Base-by-base conservation (phyloP, 1,140 invertebrate species). In the Heliconius nattereri region DNA sequence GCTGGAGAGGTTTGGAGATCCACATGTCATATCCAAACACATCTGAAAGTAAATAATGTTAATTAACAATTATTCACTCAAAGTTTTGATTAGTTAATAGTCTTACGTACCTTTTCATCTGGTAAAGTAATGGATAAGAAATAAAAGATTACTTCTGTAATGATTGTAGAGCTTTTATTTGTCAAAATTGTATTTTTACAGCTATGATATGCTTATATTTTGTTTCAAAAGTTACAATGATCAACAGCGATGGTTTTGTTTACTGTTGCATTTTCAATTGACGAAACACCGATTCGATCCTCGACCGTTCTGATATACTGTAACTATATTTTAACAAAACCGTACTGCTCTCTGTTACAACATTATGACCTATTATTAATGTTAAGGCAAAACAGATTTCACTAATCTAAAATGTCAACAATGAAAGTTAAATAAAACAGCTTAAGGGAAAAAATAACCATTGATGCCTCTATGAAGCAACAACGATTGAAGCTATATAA, bases 141-240 rank as follows among this genome's bases (percentile, higher is more conserved):
- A 89, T 89, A 82, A 92, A 92, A 90, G 75, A 89, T 84, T 84
- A 83, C 78, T 87, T 88, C 81, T 89, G 89, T 92, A 93, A 94
- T 94, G 94, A 95, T 95, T 96, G 94, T 95, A 96, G 95, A 95
- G 93, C 94, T 95, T 96, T 96, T 96, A 95, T 96, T 96, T 96
- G 95, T 96, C 95, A 96, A 96, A 96, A 96, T 95, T 95, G 95
- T 95, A 94, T 95, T 95, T 95, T 97, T 97, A 97, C 96, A 97
- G 96, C 96, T 97, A 97, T 97, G 96, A 97, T 97, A 97, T 97
- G 96, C 97, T 97, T 97, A 96, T 96, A 96, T 96, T n/a, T 96
- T 96, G 95, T 96, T 96, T 96, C 95, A 95, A 95, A 95, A 95
- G 95, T 95, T 95, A 95, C 95, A 95, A 91, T 95, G 91, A 90